Evolutionary conservation across 2,888 invertebrate species (phyloP).

Genomic region (Endotricha flammealis): DNA sequence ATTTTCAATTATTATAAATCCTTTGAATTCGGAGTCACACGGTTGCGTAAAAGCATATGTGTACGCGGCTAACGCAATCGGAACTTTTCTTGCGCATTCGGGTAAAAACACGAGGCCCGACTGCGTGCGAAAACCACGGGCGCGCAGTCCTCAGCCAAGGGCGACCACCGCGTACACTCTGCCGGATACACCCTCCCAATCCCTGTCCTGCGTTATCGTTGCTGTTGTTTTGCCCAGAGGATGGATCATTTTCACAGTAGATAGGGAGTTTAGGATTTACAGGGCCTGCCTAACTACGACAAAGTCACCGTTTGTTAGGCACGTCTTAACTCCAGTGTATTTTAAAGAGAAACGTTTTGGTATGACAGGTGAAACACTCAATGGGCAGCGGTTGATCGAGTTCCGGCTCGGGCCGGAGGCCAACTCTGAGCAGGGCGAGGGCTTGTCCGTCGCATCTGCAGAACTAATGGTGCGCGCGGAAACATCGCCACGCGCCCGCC

Average conservation of each 20-base stretch:
- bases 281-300: not conserved
- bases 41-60: conserved; percentile 34
- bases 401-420: conserved; percentile 85
- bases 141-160: conserved; percentile 67
- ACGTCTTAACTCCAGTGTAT: not conserved
- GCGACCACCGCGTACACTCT: conserved; percentile 57
- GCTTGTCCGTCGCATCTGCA: conserved; percentile 86
- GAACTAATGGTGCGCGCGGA: conserved; percentile 84
- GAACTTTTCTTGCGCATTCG: conserved; percentile 36
- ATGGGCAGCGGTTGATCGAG: conserved; percentile 91
- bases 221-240: conserved; percentile 31
- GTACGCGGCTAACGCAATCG: conserved; percentile 49
- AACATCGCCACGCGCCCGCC: conserved; percentile 43
- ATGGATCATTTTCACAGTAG: conserved; percentile 62
- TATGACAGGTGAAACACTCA: conserved; percentile 85
- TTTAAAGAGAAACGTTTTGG: conserved; percentile 4
- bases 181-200: conserved; percentile 15
- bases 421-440: conserved; percentile 66
- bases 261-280: conserved; percentile 32
- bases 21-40: conserved; percentile 1
- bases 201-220: conserved; percentile 22
- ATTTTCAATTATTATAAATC: not conserved
- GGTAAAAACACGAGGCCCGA: conserved; percentile 19
- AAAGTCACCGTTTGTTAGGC: not conserved
- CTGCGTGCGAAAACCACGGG: conserved; percentile 37